Evolutionary conservation across 2,113 vertebrate genomes (phyloP).

Genomic region (Salvelinus alpinus): DNA sequence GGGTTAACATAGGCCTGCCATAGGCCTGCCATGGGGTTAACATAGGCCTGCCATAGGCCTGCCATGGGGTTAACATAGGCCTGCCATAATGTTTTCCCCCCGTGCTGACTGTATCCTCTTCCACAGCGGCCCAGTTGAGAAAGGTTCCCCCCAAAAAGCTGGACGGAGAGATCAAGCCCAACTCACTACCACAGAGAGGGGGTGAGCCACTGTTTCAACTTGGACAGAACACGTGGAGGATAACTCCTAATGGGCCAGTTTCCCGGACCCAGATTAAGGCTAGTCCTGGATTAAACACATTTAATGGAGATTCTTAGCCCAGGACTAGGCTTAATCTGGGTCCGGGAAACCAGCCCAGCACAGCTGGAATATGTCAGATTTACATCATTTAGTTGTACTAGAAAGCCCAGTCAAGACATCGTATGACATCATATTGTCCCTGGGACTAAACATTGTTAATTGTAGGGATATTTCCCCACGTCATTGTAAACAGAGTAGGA

Average conservation of each 20-base stretch:
- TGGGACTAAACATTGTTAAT: background rate
- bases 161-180: constrained; percentile 89
- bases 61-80: too few species aligned
- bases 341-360: background rate
- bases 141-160: constrained; percentile 79
- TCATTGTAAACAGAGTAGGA: background rate
- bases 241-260: background rate
- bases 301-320: too few species aligned
- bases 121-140: constrained; percentile 68
- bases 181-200: constrained; percentile 85
- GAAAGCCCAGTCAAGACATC: background rate
- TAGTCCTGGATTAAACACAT: too few species aligned
- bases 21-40: too few species aligned
- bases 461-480: background rate
- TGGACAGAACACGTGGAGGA: background rate
- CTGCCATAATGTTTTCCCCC: too few species aligned
- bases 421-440: background rate
- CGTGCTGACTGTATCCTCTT: constrained; percentile 16
- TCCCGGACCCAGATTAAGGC: too few species aligned
- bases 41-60: too few species aligned
- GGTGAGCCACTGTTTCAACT: constrained; percentile 70
- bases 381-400: background rate
- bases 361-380: background rate
- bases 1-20: too few species aligned
- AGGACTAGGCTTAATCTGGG: too few species aligned